Evolutionary conservation across 2,888 invertebrate species (phyloP), one percentile per base, ranked within the genome.

Genomic region (Rhingia rostrata): DNA sequence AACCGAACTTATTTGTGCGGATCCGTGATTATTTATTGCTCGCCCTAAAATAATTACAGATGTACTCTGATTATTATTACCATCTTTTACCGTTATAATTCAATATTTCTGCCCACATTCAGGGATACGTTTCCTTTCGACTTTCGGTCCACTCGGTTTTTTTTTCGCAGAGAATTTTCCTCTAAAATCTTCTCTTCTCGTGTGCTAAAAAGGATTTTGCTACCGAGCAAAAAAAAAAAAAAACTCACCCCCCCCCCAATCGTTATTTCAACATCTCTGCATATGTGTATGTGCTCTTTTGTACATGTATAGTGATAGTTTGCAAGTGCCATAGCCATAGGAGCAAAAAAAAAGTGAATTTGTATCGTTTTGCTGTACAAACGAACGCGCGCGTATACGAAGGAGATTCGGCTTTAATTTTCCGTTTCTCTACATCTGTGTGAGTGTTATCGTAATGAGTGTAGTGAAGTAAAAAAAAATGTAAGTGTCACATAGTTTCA

Each of bases 1-100:
- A 58, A 32, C 6, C 60, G 10, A 72, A 32, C 32, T 49, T 66
- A 67, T 37, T 37, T 45, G 49, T 81, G 61, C 66, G 83, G 61
- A 73, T 63, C 78, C 83, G 61, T 63, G 83, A 73, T 69, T 69
- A 73, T 77, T 72, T 81, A 66, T 78, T 82, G 49, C 58, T 54
- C 41, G 33, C 22, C 45, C n/a, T 30, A 63, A 22, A 74, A 51
- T 51, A 64, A 72, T 61, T 63, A 51, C 45, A 39, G 9, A 22
- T 22, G 22, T 22, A 22, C 22, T 58, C 33, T 64, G n/a, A 39
- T 64, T 56, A 56, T 54, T 64, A 39, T 12, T 53, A 70, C 47
- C 45, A 56, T 66, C 41, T 64, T 35, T 12, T 53, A 70, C 47
- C 45, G 61, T 66, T 47, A 33, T 32, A 72, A 37, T 60, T 51